Evolutionary conservation across 2,888 invertebrate species (phyloP).

Genomic region (Dioctria linearis): DNA sequence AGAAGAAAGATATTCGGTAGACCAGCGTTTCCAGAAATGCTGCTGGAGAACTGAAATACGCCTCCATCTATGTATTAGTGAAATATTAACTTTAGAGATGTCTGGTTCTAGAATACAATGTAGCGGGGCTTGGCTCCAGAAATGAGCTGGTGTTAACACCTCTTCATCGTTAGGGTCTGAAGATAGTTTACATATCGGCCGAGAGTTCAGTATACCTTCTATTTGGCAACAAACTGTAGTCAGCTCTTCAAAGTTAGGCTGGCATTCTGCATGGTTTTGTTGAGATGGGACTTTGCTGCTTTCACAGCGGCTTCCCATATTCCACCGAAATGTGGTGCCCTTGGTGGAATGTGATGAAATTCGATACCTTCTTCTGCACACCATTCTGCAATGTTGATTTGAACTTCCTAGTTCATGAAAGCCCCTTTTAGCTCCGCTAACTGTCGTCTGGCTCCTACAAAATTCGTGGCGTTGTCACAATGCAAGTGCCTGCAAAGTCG

Average conservation of each 20-base stretch:
- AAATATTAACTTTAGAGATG: not conserved
- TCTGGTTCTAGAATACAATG: conserved; percentile 4
- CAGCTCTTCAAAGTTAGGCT: not conserved
- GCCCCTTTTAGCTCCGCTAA: too few species aligned
- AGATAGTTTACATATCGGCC: not conserved
- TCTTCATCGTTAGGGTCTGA: conserved; percentile 10
- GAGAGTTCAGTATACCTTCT: not conserved
- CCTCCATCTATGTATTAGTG: not conserved
- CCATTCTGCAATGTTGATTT: too few species aligned
- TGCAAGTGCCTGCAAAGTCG: too few species aligned
- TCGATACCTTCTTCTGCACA: not conserved
- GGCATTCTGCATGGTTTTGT: not conserved
- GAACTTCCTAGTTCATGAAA: too few species aligned
- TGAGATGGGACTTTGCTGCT: not conserved
- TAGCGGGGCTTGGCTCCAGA: not conserved
- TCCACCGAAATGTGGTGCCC: too few species aligned
- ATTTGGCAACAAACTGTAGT: not conserved
- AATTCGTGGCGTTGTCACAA: too few species aligned
- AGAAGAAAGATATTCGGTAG: not conserved
- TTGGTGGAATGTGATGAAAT: not conserved
- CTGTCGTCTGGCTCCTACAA: too few species aligned
- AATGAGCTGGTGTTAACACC: conserved; percentile 26
- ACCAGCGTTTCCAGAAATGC: conserved; percentile 29
- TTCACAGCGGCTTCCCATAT: too few species aligned
- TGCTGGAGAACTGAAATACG: not conserved